phyloP scores from a whole-genome alignment of 2,888 invertebrate genomes.

The Tipula helvola region DNA sequence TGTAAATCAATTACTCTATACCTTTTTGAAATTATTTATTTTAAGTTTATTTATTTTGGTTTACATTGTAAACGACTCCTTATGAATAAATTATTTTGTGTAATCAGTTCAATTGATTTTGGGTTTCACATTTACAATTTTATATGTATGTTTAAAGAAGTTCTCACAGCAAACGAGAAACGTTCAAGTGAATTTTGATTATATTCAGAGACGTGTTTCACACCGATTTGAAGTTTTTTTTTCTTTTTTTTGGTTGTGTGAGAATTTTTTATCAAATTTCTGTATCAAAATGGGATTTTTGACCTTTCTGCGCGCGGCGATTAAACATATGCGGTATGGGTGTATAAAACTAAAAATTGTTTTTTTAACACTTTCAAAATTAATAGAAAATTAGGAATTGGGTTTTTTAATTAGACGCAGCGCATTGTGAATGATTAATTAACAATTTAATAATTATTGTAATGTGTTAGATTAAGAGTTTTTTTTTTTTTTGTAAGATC shows the following conservation, averaged over 20 bases:
- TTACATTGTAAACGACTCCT: not conserved
- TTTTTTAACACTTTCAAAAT: not conserved
- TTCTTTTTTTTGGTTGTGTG: not conserved
- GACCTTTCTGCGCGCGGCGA: not conserved
- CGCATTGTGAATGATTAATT: not conserved
- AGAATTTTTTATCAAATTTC: not conserved
- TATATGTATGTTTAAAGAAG: not conserved
- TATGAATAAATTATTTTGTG: not conserved
- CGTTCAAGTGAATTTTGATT: not conserved
- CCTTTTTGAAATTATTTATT: not conserved
- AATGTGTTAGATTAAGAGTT: not conserved
- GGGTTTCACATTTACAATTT: not conserved
- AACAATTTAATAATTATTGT: not conserved
- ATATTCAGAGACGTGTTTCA: not conserved
- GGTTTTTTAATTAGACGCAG: not conserved
- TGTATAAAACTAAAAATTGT: not conserved
- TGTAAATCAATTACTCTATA: not conserved
- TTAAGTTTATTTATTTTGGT: not conserved
- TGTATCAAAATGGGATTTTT: constrained; percentile 4
- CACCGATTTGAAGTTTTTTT: not conserved
- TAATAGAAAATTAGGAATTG: not conserved
- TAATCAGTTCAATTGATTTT: not conserved
- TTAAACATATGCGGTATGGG: not conserved
- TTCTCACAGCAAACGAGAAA: not conserved
- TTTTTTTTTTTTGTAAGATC: not conserved